These are phyloP conservation scores for Aleadryas rufinucha DNA, from an alignment of 2,113 vertebrate species.

Conservation along the genomic window DNA sequence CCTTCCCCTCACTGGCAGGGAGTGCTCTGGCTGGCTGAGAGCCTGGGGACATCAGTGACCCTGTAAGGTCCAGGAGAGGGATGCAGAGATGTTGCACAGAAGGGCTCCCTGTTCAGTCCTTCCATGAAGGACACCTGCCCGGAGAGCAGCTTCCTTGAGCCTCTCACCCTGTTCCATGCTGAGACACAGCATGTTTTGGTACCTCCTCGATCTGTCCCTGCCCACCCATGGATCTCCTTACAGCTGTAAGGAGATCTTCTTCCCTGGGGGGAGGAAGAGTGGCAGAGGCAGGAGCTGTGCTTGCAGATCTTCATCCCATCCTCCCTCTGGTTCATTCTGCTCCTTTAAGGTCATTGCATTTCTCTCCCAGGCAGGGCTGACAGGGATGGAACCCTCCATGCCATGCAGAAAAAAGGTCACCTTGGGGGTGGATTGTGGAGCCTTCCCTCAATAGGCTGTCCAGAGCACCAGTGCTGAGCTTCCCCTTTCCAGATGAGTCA, in stretches of 20 bases:
- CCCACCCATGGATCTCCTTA: background rate
- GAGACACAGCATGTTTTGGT: background rate
- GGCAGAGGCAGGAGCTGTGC: background rate
- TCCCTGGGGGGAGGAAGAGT: background rate
- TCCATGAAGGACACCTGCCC: background rate
- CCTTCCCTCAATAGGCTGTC: background rate
- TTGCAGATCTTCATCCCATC: background rate
- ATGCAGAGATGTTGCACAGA: background rate
- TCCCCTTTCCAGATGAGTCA: slow-evolving; percentile 51
- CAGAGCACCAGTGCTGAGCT: background rate
- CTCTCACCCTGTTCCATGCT: rapidly evolving
- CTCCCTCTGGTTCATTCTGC: rapidly evolving
- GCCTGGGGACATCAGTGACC: background rate
- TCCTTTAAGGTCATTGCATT: background rate
- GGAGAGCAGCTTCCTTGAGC: background rate
- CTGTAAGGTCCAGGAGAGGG: background rate
- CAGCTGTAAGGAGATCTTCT: too few species aligned
- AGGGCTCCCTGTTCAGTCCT: background rate
- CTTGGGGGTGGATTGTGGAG: background rate
- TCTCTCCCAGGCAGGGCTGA: background rate
- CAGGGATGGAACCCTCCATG: background rate
- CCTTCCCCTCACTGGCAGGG: background rate
- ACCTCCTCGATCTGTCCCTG: background rate
- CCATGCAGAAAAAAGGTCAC: background rate
- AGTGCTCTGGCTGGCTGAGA: background rate